Percentiles rank a stretch among this genome's conserved stretches.
Conservation (phyloP, 1,140 invertebrate species). For the Diachasmimorpha longicaudata region DNA sequence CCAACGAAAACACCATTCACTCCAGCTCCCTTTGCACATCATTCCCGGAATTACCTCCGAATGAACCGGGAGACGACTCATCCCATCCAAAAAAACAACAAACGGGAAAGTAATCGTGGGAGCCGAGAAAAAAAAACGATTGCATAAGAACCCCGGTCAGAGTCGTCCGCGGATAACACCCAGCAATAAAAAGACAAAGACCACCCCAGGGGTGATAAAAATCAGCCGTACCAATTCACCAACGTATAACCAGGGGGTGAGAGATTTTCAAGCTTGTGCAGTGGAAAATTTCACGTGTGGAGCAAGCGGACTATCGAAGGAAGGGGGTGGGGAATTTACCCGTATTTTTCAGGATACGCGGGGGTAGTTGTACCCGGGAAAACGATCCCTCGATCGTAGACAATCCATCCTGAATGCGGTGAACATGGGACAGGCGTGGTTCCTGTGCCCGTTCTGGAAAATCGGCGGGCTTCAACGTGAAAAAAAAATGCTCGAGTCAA, state of each 20-base stretch:
- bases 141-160: too few species aligned
- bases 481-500: slow-evolving; percentile 23
- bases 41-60: not conserved
- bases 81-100: too few species aligned
- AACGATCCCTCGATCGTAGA: slow-evolving; percentile 34
- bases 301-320: not conserved
- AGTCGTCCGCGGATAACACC: not conserved
- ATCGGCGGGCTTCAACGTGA: slow-evolving; percentile 42
- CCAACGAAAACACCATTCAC: too few species aligned
- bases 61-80: not conserved
- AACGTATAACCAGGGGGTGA: not conserved
- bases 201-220: not conserved
- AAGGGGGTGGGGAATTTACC: not conserved
- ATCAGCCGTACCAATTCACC: not conserved
- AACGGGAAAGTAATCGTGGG: too few species aligned
- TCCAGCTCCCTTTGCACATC: too few species aligned
- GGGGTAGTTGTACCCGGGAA: not conserved
- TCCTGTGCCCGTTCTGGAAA: slow-evolving; percentile 37
- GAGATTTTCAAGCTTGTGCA: not conserved
- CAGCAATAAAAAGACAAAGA: not conserved
- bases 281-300: not conserved
- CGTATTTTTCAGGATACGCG: not conserved
- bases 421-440: slow-evolving; percentile 57
- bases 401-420: slow-evolving; percentile 46
- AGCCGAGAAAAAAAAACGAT: too few species aligned